Evolutionary conservation across 2,113 vertebrate species (phyloP), one percentile per base, ranked within the genome.

Genomic region (Larimichthys polyactis): DNA sequence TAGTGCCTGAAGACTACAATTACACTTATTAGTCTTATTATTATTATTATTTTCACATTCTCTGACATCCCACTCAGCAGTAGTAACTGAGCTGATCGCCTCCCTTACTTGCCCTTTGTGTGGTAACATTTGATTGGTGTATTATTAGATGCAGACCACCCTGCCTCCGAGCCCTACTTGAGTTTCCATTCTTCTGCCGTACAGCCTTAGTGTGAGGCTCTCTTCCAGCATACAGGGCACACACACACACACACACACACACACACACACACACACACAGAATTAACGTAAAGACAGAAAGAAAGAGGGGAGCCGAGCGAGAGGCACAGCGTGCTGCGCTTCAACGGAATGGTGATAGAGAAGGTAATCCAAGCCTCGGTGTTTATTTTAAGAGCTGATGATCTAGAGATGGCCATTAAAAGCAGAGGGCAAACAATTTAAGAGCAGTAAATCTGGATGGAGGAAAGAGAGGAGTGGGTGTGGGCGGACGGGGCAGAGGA

Each of bases 331-430:
- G 62, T 3, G 82, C 70, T 75, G 70, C 74, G 85, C 85, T 83
- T 32, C 79, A 44, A 75, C 19, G 55, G 71, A 55, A 80, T 2
- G 77, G 86, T 27, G 76, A 86, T 82, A 74, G 86, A 74, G 83
- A 78, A 86, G 67, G 84, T 87, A 90, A 90, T 90, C 84, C 75
- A 77, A 92, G 80, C 70, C 78, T 20, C 43, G 0, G 77, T 91
- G 91, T 94, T 93, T 94, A 89, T 94, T 92, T 93, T 91, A 93
- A 92, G 90, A 91, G 88, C 85, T 79, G 89, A 83, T 90, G 89
- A 92, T 92, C 90, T 88, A 70, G 87, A 91, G 91, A 86, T 82
- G 75, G 77, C 86, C 85, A 89, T 93, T 91, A 92, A 93, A 93
- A 91, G 86, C 74, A 83, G 83, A 89, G 92, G 82, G 89, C 85